These are phyloP conservation scores for Balaenoptera acutorostrata DNA, from an alignment of 2,113 vertebrate genomes.

Conservation along the genomic window DNA sequence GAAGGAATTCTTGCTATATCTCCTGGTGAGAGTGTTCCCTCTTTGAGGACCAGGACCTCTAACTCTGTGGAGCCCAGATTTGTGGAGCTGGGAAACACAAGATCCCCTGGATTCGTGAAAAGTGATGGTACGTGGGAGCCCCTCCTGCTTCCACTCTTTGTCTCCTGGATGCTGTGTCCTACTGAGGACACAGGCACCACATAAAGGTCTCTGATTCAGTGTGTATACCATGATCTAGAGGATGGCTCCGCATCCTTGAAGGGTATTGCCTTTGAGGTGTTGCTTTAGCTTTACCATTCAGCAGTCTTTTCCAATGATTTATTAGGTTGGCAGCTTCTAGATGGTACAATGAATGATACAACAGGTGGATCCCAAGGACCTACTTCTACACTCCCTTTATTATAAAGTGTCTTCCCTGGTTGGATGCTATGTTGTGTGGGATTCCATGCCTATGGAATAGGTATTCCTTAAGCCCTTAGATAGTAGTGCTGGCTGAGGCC, in stretches of 20 bases:
- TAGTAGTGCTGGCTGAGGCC: not conserved
- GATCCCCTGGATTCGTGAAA: not conserved
- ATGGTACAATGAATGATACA: not conserved
- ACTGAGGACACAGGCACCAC: not conserved
- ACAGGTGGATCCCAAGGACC: not conserved
- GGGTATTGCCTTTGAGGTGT: not conserved
- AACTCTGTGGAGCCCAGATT: not conserved
- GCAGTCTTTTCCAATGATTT: not conserved
- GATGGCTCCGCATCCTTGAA: not conserved
- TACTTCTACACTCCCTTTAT: not conserved
- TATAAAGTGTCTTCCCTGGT: not conserved
- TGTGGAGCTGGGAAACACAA: not conserved
- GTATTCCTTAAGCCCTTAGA: not conserved
- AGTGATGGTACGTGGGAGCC: not conserved
- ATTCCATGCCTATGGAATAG: not conserved
- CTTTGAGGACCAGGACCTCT: not conserved
- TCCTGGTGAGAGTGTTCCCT: not conserved
- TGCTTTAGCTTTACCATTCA: not conserved
- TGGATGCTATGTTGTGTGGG: not conserved
- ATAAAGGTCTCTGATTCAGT: not conserved
- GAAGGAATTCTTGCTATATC: not conserved
- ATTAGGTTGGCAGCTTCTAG: not conserved
- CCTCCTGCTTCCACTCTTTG: not conserved
- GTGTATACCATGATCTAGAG: not conserved
- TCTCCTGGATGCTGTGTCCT: not conserved